A percentile compares a stretch with the other conserved stretches of the same genome.
Conservation (phyloP, 2,888 invertebrate species). For the Drosophila nigritarsus region DNA sequence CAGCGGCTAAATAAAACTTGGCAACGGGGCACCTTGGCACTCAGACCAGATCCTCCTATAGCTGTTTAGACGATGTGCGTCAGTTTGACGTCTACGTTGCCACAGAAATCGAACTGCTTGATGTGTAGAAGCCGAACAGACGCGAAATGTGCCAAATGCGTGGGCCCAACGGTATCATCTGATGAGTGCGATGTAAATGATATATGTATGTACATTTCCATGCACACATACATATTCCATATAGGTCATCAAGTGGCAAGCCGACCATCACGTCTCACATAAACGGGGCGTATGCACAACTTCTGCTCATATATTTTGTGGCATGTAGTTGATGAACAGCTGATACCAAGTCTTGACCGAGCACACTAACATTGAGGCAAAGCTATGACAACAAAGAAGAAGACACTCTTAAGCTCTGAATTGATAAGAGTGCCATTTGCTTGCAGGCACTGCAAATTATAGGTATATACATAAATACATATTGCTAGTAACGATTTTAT, state of each 20-base stretch:
- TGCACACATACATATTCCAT: background rate
- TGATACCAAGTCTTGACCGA: background rate
- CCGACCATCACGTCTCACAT: constrained; percentile 10
- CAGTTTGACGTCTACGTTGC: constrained; percentile 23
- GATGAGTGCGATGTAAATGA: constrained; percentile 24
- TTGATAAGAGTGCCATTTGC: background rate
- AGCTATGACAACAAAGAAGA: background rate
- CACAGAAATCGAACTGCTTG: constrained; percentile 61
- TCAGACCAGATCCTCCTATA: background rate
- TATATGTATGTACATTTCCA: constrained; percentile 3
- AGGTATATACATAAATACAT: background rate
- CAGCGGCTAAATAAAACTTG: background rate
- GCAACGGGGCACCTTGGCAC: background rate
- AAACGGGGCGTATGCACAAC: constrained; percentile 48
- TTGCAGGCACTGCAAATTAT: background rate
- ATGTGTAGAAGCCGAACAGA: constrained; percentile 18
- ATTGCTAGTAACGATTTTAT: background rate
- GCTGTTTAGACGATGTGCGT: constrained; percentile 40
- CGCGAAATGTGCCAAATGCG: constrained; percentile 47
- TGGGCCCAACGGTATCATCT: constrained; percentile 32
- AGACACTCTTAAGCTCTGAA: background rate
- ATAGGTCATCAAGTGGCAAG: constrained; percentile 3
- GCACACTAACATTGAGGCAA: background rate
- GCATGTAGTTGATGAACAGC: background rate
- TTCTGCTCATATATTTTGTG: constrained; percentile 3